A percentile compares a stretch with the other conserved stretches of the same genome.
These are phyloP conservation scores for Lymantria monacha DNA, from an alignment of 2,888 invertebrate species.

Conservation along the genomic window DNA sequence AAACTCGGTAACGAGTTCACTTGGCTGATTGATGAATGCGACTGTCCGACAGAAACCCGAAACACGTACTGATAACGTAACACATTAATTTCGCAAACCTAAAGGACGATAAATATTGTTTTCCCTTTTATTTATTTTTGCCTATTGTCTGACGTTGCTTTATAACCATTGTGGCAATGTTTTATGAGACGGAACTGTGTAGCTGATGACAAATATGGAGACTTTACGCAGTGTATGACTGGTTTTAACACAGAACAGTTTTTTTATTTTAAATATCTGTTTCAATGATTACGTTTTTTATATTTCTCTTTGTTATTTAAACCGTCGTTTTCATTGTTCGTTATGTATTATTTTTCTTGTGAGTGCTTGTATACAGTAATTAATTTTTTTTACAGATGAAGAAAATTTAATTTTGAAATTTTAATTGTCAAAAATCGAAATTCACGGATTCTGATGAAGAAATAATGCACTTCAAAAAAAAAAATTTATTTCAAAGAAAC, in stretches of 20 bases:
- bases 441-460: too few relatives aligned
- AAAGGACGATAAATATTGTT: constrained; percentile 45
- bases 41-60: constrained; percentile 40
- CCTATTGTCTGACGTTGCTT: constrained; percentile 30
- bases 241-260: background rate
- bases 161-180: constrained; percentile 18
- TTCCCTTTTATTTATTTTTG: constrained; percentile 30
- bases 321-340: background rate
- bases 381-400: too few relatives aligned
- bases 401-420: too few relatives aligned
- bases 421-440: too few relatives aligned
- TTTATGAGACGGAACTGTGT: constrained; percentile 21
- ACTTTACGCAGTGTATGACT: background rate
- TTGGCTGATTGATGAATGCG: constrained; percentile 73
- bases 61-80: constrained; percentile 65
- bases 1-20: constrained; percentile 76
- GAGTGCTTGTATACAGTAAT: too few relatives aligned
- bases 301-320: background rate
- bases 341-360: background rate
- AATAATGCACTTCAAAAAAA: too few relatives aligned
- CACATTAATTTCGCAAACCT: constrained; percentile 55
- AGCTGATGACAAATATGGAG: constrained; percentile 3
- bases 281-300: too few relatives aligned
- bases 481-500: too few relatives aligned
- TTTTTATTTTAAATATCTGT: background rate